A percentile compares a stretch with the other conserved stretches of the same genome.
Evolutionary conservation across 2,888 invertebrate species (phyloP).

Genomic region (Strigamia crassipes): DNA sequence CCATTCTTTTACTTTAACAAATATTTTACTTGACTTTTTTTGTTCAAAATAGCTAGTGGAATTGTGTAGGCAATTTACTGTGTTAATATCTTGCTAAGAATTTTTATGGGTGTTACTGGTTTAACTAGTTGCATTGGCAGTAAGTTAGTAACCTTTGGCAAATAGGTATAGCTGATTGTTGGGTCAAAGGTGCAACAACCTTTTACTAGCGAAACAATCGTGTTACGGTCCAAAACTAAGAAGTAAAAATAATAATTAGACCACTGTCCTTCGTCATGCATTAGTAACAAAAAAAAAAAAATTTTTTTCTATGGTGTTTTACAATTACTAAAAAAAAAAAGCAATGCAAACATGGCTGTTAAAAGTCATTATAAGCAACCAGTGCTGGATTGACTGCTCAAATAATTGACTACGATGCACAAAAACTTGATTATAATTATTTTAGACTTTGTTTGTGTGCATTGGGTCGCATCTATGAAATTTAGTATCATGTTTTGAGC

Average conservation of each 20-base stretch:
- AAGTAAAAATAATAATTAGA: background rate
- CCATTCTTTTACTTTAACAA: too few species aligned
- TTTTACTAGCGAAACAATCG: background rate
- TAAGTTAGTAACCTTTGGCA: background rate
- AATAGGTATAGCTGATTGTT: background rate
- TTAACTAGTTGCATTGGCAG: background rate
- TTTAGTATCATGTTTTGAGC: background rate
- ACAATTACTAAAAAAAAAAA: too few species aligned
- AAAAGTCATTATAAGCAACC: too few species aligned
- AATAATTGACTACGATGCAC: too few species aligned
- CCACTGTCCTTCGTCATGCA: background rate
- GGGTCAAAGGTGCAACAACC: slow-evolving; percentile 19
- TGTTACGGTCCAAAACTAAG: background rate
- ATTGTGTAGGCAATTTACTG: too few species aligned
- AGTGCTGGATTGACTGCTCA: too few species aligned
- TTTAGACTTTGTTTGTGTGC: background rate
- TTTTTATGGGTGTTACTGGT: background rate
- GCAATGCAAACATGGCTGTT: too few species aligned
- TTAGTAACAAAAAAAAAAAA: background rate
- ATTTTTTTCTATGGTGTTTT: too few species aligned
- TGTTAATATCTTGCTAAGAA: too few species aligned
- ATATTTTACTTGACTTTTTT: too few species aligned
- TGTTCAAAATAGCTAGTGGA: too few species aligned
- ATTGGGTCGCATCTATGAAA: background rate
- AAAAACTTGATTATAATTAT: background rate